Conservation (phyloP, 1,140 invertebrate species). For the Hycleus phaleratus region DNA sequence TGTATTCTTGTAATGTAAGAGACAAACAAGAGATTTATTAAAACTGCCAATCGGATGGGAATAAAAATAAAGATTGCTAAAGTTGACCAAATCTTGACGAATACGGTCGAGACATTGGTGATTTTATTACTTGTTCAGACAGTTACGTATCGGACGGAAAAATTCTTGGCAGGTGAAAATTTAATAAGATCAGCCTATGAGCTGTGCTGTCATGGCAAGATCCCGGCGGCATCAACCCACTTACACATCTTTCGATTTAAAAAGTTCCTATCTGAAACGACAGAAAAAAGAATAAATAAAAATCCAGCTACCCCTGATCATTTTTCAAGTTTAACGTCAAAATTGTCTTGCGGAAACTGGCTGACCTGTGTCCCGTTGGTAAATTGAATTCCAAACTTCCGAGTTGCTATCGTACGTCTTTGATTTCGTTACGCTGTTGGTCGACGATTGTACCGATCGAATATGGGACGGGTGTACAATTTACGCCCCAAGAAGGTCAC, state of each 20-base stretch:
- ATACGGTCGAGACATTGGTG: too few relatives aligned
- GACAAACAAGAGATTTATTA: too few relatives aligned
- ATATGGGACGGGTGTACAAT: slow-evolving; percentile 16
- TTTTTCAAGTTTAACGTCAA: slow-evolving; percentile 22
- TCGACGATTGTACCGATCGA: slow-evolving; percentile 16
- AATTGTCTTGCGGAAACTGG: slow-evolving; percentile 24
- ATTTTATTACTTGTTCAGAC: too few relatives aligned
- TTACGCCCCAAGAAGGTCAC: slow-evolving; percentile 21
- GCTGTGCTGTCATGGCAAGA: neutral
- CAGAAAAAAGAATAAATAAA: slow-evolving; percentile 14
- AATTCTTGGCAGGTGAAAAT: neutral
- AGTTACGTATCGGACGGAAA: neutral
- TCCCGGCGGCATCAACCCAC: neutral
- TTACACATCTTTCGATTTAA: neutral
- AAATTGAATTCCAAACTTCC: slow-evolving; percentile 29
- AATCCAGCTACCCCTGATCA: slow-evolving; percentile 12
- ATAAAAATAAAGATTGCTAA: too few relatives aligned
- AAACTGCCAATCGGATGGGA: too few relatives aligned
- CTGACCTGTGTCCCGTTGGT: slow-evolving; percentile 24
- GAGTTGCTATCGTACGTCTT: slow-evolving; percentile 19
- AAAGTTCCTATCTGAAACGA: neutral
- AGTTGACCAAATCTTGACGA: too few relatives aligned
- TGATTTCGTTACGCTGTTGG: slow-evolving; percentile 25
- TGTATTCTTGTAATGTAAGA: too few relatives aligned
- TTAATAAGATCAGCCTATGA: neutral